These are phyloP conservation scores for Morus bassanus DNA, from an alignment of 2,797 vertebrate species.

Conservation along the genomic window DNA sequence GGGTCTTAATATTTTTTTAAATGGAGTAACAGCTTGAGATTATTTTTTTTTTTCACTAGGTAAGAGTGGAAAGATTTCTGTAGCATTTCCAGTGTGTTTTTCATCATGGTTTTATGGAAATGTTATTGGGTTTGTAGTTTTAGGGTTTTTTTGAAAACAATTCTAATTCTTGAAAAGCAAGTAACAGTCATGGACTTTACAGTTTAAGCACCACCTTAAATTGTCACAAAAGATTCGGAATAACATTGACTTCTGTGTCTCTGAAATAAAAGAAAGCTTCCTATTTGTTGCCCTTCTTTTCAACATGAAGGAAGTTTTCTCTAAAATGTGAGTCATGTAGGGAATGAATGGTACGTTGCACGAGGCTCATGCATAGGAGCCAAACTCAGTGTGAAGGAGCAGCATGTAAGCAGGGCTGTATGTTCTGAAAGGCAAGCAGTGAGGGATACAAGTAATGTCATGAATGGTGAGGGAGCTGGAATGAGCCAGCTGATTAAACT, in stretches of 20 bases:
- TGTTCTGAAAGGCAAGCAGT: not conserved
- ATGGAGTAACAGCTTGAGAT: not conserved
- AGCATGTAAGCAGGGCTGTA: not conserved
- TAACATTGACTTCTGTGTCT: not conserved
- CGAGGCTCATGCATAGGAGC: not conserved
- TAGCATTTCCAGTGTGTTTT: not conserved
- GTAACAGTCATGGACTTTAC: not conserved
- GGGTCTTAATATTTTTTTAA: not conserved
- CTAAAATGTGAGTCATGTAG: not conserved
- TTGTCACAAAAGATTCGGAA: not conserved
- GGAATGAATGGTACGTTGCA: not conserved
- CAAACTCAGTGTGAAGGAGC: not conserved
- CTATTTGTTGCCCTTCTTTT: not conserved
- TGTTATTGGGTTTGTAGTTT: not conserved
- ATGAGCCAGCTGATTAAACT: constrained; percentile 52
- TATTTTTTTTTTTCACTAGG: not conserved
- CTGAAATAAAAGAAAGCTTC: not conserved
- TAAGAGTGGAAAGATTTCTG: not conserved
- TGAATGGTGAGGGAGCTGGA: constrained; percentile 19
- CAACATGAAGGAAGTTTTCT: not conserved
- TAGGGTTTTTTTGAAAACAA: not conserved
- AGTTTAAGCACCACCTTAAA: not conserved
- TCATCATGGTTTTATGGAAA: not conserved
- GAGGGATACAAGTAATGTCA: not conserved
- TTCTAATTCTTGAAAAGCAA: not conserved